Base-by-base conservation (phyloP, 2,888 invertebrate genomes). In the Theretra japonica region DNA sequence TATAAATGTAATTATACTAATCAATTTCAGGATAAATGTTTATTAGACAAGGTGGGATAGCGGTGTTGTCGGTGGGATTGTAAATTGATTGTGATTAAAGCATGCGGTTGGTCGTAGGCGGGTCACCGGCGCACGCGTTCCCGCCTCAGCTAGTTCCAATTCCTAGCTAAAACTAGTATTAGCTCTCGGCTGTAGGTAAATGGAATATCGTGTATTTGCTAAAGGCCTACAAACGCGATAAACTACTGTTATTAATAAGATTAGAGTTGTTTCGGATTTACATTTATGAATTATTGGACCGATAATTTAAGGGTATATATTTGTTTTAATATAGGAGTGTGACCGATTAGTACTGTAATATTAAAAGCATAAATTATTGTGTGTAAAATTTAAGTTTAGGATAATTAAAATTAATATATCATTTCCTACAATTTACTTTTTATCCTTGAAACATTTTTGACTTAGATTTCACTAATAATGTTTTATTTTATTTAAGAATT, bases 141-240 rank as follows among this genome's bases (percentile, higher is more conserved):
- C 71, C 74, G 72, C 75, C 74, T 75, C 72, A 74, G 72, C 73
- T 74, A 75, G 73, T 74, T 75, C 72, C 73, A 74, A 74, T 74
- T 74, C 69, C 75, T 73, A 73, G 68, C 69, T 70, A 72, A 58
- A 70, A 70, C 69, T 70, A 56, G 48, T 23, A 65, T 48, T 48
- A 65, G 48, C 11, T 11, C 41, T 41, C 41, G 15, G 41, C 48
- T 65, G 23, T 48, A 65, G 48, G 65, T 65, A 48, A 65, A 48
- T 65, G 23, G 48, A 25, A 65, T 48, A 48, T 65, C 17, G 17
- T 65, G 41, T 65, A 48, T 65, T 48, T 65, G 23, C 15, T 65
- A 65, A 48, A 48, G 65, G 65, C 41, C 48, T 65, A 48, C 41
- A 21, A 65, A n/a, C 1, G 23, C 7, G 17, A 15, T 33, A 48